Percentiles rank a stretch among this genome's conserved stretches.
phyloP scores from a whole-genome alignment of 92 coral and sea anemone genomes.

The Heliopora coerulea region DNA sequence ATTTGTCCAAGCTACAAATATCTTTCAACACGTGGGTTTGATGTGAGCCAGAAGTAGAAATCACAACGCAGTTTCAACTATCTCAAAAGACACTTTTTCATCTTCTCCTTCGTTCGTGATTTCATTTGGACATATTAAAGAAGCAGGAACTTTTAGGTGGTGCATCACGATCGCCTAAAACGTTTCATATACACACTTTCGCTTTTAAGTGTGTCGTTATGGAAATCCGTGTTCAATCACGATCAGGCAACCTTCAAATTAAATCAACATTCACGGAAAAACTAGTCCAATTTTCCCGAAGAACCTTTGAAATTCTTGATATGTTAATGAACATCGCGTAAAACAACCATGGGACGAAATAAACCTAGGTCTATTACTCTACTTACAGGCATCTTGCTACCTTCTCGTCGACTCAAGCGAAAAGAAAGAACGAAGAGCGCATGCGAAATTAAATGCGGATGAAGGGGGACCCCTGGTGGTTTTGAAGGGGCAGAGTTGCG shows the following conservation, averaged over 20 bases:
- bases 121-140: no score
- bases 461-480: constrained; percentile 70
- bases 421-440: constrained; percentile 72
- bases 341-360: background rate
- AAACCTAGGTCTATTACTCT: background rate
- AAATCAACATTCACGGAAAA: background rate
- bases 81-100: no score
- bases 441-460: constrained; percentile 55
- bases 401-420: constrained; percentile 79
- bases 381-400: constrained; percentile 93
- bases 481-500: constrained; percentile 52
- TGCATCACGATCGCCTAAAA: no score
- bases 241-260: constrained; percentile 13
- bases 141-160: no score
- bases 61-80: no score
- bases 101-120: no score
- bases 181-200: no score
- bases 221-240: background rate
- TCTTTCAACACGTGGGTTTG: no score
- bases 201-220: background rate
- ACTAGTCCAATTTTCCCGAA: background rate
- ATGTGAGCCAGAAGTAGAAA: no score
- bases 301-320: background rate
- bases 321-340: background rate
- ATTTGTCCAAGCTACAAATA: no score